Conservation (phyloP, 2,797 vertebrate genomes). For the Meda fulgida region DNA sequence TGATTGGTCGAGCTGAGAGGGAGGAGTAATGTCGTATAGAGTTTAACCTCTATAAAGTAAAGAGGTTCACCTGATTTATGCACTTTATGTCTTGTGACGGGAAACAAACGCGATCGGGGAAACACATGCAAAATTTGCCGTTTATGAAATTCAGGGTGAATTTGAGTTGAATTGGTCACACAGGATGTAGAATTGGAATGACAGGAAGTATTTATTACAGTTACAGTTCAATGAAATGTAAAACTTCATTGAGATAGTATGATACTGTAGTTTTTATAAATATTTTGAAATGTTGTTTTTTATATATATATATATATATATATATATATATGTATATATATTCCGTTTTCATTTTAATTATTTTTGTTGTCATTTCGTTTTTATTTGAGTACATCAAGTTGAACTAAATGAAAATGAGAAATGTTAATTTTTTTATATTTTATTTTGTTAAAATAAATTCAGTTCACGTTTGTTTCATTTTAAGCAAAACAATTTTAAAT, state of each 20-base stretch:
- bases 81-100: background rate
- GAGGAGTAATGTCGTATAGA: slow-evolving; percentile 26
- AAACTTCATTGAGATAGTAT: background rate
- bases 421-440: background rate
- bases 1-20: slow-evolving; percentile 11
- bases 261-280: too few species aligned
- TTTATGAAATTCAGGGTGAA: background rate
- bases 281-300: too few species aligned
- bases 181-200: background rate
- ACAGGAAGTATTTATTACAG: background rate
- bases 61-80: slow-evolving; percentile 21
- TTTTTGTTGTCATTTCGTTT: background rate
- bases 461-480: background rate
- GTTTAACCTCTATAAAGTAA: too few species aligned
- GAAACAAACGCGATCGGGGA: background rate
- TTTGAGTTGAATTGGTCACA: background rate
- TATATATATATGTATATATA: too few species aligned
- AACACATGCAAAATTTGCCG: too few species aligned
- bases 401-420: background rate
- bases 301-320: too few species aligned
- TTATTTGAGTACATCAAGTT: background rate
- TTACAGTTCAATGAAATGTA: background rate
- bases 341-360: too few species aligned
- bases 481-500: background rate
- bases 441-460: background rate